Evolutionary conservation across 1,140 invertebrate genomes (phyloP).

Genomic region (Pseudobourletiella spinata): DNA sequence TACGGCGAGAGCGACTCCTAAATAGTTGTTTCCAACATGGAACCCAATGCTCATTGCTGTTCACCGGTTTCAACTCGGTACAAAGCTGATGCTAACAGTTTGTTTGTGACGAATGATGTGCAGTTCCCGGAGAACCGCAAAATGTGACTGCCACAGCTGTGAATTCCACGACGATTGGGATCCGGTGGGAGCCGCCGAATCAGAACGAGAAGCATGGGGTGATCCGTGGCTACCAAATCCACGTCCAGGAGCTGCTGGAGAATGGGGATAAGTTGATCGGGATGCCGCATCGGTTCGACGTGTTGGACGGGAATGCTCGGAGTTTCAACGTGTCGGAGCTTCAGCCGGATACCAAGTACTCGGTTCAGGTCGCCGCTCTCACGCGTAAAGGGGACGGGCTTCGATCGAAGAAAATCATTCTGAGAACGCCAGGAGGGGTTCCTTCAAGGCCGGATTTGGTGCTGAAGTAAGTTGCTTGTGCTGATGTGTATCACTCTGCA

Average conservation of each 20-base stretch:
- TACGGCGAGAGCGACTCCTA: too few species aligned
- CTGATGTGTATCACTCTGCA: not conserved
- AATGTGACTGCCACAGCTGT: conserved; percentile 74
- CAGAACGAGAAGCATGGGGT: conserved; percentile 90
- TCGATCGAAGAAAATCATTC: conserved; percentile 66
- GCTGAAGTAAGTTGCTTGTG: conserved; percentile 56
- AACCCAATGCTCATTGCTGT: too few species aligned
- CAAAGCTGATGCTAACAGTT: too few species aligned
- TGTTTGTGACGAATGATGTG: too few species aligned
- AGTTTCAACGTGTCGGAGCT: conserved; percentile 77
- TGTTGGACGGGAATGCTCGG: conserved; percentile 63
- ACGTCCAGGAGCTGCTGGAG: conserved; percentile 81
- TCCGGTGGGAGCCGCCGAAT: conserved; percentile 81
- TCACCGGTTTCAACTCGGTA: too few species aligned
- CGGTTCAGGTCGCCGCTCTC: conserved; percentile 84
- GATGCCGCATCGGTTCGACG: conserved; percentile 72
- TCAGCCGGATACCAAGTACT: conserved; percentile 86
- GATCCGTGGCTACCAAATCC: conserved; percentile 91
- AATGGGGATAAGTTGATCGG: conserved; percentile 72
- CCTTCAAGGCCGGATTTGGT: conserved; percentile 75
- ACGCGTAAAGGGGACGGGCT: conserved; percentile 87
- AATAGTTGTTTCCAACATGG: too few species aligned
- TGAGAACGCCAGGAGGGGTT: conserved; percentile 87
- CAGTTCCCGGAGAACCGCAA: conserved; percentile 93
- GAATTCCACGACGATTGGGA: conserved; percentile 87